phyloP scores from a whole-genome alignment of 2,113 vertebrate species.

The Urocynchramus pylzowi region DNA sequence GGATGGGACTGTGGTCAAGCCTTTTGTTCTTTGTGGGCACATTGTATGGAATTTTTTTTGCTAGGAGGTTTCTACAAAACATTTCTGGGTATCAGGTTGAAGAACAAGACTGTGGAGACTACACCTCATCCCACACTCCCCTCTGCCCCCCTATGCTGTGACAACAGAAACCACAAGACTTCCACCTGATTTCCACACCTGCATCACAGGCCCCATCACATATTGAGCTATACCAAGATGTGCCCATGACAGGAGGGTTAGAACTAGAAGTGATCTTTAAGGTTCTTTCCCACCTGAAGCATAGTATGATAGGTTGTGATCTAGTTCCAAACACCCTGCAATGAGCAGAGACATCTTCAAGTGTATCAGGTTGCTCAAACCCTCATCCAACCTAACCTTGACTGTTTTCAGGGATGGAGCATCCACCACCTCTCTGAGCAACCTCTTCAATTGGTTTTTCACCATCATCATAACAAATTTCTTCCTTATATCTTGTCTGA shows the following conservation, averaged over 20 bases:
- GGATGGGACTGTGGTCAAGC: not conserved
- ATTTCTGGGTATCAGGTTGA: not conserved
- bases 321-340: not conserved
- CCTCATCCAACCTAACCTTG: not conserved
- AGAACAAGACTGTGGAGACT: not conserved
- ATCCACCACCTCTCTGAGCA: not conserved
- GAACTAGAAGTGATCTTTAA: not conserved
- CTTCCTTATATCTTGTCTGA: not conserved
- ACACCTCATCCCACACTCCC: not conserved
- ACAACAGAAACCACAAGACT: not conserved
- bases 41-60: not conserved
- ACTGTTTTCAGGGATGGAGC: not conserved
- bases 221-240: not conserved
- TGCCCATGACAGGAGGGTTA: not conserved
- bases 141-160: accelerated
- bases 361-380: not conserved
- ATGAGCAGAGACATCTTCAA: not conserved
- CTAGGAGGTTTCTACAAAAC: not conserved
- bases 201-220: not conserved
- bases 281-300: not conserved
- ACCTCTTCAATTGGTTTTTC: not conserved
- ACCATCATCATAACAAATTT: not conserved
- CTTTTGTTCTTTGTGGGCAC: not conserved
- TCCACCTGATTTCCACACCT: not conserved
- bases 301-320: not conserved